phyloP scores from a whole-genome alignment of 2,113 vertebrate genomes.

The Callaeas wilsoni region DNA sequence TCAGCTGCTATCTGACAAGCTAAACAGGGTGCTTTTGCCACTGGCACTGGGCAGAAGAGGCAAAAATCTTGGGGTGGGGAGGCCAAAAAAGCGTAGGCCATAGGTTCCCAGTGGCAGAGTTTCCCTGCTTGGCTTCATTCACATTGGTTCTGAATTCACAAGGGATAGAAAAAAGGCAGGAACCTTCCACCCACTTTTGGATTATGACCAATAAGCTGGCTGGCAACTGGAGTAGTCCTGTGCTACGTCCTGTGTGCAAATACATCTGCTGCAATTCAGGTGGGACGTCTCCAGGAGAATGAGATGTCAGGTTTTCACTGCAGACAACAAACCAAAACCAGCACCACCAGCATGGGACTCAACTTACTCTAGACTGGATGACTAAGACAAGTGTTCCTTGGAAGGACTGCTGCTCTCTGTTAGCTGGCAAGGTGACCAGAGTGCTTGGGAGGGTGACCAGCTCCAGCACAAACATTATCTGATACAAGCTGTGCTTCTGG shows the following conservation, averaged over 20 bases:
- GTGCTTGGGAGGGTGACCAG: neutral
- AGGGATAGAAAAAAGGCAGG: neutral
- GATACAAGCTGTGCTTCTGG: neutral
- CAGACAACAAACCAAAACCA: neutral
- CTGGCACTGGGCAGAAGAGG: neutral
- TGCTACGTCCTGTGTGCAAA: rapidly evolving
- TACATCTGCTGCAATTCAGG: neutral
- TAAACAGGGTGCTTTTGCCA: neutral
- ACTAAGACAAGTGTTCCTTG: neutral
- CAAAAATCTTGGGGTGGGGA: neutral
- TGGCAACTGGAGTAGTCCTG: neutral
- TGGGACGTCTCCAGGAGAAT: neutral
- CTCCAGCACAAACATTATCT: neutral
- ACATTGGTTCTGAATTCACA: neutral
- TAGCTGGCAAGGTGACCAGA: neutral
- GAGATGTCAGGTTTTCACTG: neutral
- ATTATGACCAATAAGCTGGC: neutral
- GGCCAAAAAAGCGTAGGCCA: neutral
- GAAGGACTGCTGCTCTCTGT: neutral
- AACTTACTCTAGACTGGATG: neutral
- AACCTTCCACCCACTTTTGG: neutral
- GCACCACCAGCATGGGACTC: neutral
- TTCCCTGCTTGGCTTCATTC: neutral
- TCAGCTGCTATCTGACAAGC: neutral
- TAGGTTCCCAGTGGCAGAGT: neutral